These are phyloP conservation scores for Takifugu bimaculatus DNA, from an alignment of 2,113 vertebrate genomes.

Conservation along the genomic window DNA sequence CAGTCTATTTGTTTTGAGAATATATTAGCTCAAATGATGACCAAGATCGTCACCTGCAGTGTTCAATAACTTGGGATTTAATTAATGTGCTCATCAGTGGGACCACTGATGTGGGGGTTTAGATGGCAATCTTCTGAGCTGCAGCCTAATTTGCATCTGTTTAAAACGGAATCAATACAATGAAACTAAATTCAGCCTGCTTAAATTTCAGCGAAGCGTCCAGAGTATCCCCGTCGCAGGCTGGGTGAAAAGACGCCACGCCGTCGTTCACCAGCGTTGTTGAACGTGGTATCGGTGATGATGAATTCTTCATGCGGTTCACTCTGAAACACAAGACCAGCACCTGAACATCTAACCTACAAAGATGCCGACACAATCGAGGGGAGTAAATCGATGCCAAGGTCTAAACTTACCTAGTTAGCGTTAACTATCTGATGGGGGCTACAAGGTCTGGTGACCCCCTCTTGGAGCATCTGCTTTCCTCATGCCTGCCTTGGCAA, in stretches of 20 bases:
- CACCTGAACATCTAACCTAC: constrained; percentile 2
- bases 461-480: constrained; percentile 51
- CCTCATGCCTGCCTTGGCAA: constrained; percentile 57
- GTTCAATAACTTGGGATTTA: constrained; percentile 21
- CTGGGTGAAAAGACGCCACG: constrained; percentile 1
- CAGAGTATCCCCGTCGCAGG: no score
- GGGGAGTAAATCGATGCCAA: constrained; percentile 22
- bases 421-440: constrained; percentile 34
- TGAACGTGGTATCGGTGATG: constrained; percentile 27
- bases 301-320: constrained; percentile 53
- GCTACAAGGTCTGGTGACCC: constrained; percentile 51
- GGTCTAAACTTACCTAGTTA: constrained; percentile 54
- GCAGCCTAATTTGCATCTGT: constrained; percentile 37
- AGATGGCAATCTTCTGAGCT: constrained; percentile 15
- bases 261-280: constrained; percentile 10
- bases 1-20: no score
- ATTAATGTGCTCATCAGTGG: constrained; percentile 38
- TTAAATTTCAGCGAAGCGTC: no score
- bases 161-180: constrained; percentile 25
- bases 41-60: not conserved
- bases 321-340: constrained; percentile 26
- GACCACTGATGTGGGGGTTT: constrained; percentile 22
- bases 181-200: constrained; percentile 1
- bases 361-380: constrained; percentile 3
- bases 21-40: no score